phyloP scores from a whole-genome alignment of 2,113 vertebrate genomes.

The Gymnocephalus cernua region DNA sequence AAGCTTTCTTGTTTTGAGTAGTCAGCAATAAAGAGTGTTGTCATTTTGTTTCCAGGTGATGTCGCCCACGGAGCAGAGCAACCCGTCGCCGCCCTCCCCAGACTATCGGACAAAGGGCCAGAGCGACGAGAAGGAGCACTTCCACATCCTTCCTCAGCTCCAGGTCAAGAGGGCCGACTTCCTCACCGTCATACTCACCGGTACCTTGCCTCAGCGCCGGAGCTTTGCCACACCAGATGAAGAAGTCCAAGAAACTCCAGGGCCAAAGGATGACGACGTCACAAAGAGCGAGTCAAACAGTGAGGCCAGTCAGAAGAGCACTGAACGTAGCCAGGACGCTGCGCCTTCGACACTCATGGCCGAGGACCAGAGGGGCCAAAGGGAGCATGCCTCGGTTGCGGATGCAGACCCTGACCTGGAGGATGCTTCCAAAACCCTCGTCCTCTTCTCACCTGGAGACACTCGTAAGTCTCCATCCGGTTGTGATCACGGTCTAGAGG shows the following conservation, averaged over 20 bases:
- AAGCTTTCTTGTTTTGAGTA: neutral
- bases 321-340: constrained; percentile 92
- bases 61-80: constrained; percentile 85
- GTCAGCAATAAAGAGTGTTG: constrained; percentile 3
- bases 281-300: constrained; percentile 91
- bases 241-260: constrained; percentile 62
- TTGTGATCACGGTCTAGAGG: constrained; percentile 85
- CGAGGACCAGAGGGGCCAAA: constrained; percentile 88
- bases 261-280: constrained; percentile 82
- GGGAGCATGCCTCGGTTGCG: constrained; percentile 87
- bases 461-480: constrained; percentile 91
- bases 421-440: constrained; percentile 95
- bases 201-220: constrained; percentile 79
- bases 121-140: constrained; percentile 88
- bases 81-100: constrained; percentile 86
- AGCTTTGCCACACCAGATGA: constrained; percentile 58
- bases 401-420: constrained; percentile 93
- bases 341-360: constrained; percentile 94
- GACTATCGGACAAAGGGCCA: constrained; percentile 90
- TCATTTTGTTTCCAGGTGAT: constrained; percentile 81
- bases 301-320: constrained; percentile 92
- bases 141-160: constrained; percentile 86
- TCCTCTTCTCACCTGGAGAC: constrained; percentile 97
- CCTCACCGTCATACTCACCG: constrained; percentile 89
- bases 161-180: constrained; percentile 92